A percentile compares a stretch with the other conserved stretches of the same genome.
Conservation (phyloP, 2,888 invertebrate genomes). For the Mellilla xanthometata region DNA sequence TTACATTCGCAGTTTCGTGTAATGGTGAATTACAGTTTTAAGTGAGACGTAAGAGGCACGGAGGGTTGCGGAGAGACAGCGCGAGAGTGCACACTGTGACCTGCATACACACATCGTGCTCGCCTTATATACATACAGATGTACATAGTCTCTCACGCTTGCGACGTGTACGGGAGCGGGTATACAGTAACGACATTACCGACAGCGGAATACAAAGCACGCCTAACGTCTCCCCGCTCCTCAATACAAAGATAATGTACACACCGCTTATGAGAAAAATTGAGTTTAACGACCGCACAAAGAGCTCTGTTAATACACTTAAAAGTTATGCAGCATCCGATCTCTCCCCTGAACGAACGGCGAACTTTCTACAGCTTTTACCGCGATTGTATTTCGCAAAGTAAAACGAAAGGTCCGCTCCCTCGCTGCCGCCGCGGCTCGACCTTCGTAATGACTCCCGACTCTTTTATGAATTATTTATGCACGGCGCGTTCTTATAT, state of each 20-base stretch:
- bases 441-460: constrained; percentile 66
- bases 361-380: constrained; percentile 46
- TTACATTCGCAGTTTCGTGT: constrained; percentile 37
- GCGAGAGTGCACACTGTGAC: constrained; percentile 37
- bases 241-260: constrained; percentile 24
- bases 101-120: too few relatives aligned
- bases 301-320: constrained; percentile 30
- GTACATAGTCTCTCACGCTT: constrained; percentile 66
- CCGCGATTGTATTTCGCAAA: constrained; percentile 43
- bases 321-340: constrained; percentile 33
- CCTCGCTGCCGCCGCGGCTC: constrained; percentile 56
- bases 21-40: constrained; percentile 43
- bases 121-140: too few relatives aligned
- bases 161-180: constrained; percentile 48
- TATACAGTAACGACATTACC: constrained; percentile 36
- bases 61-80: constrained; percentile 32
- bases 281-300: constrained; percentile 22
- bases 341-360: constrained; percentile 30
- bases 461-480: constrained; percentile 77
- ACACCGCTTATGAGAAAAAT: constrained; percentile 27
- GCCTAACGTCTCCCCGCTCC: constrained; percentile 15
- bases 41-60: constrained; percentile 45
- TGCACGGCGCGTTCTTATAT: constrained; percentile 64
- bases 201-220: constrained; percentile 27
- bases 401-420: constrained; percentile 37